phyloP scores from a whole-genome alignment of 1,140 invertebrate species.

The Leptinotarsa lineolata region DNA sequence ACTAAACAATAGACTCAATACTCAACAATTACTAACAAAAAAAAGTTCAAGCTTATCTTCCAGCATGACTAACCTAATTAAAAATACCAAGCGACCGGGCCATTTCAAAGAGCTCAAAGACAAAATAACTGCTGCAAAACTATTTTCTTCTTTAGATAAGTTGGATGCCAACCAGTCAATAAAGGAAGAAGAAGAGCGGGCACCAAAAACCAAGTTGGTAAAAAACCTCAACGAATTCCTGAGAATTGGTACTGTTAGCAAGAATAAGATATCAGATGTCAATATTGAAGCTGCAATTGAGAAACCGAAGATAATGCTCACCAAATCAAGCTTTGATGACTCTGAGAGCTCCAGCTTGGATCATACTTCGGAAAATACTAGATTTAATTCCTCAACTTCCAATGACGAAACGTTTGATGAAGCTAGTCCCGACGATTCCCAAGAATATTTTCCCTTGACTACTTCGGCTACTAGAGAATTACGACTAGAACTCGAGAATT shows the following conservation, averaged over 20 bases:
- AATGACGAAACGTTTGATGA: slow-evolving; percentile 59
- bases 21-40: slow-evolving; percentile 43
- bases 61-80: slow-evolving; percentile 53
- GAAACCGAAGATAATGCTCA: slow-evolving; percentile 57
- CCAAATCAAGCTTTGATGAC: slow-evolving; percentile 58
- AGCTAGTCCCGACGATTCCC: slow-evolving; percentile 75
- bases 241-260: slow-evolving; percentile 72
- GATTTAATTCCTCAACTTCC: slow-evolving; percentile 48
- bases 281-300: slow-evolving; percentile 40
- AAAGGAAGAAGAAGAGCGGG: slow-evolving; percentile 49
- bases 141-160: slow-evolving; percentile 62
- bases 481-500: slow-evolving; percentile 76
- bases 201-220: slow-evolving; percentile 65
- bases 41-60: slow-evolving; percentile 49
- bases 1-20: slow-evolving; percentile 49
- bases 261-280: slow-evolving; percentile 58
- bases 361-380: slow-evolving; percentile 11
- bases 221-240: slow-evolving; percentile 85
- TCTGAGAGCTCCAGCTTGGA: slow-evolving; percentile 57
- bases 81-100: slow-evolving; percentile 52
- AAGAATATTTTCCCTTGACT: slow-evolving; percentile 84
- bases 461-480: slow-evolving; percentile 82
- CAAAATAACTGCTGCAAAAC: slow-evolving; percentile 56
- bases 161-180: slow-evolving; percentile 53
- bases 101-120: slow-evolving; percentile 63